Percentiles rank a stretch among this genome's conserved stretches.
These are phyloP conservation scores for Dendrocopos noguchii DNA, from an alignment of 2,113 vertebrate genomes.

Conservation along the genomic window DNA sequence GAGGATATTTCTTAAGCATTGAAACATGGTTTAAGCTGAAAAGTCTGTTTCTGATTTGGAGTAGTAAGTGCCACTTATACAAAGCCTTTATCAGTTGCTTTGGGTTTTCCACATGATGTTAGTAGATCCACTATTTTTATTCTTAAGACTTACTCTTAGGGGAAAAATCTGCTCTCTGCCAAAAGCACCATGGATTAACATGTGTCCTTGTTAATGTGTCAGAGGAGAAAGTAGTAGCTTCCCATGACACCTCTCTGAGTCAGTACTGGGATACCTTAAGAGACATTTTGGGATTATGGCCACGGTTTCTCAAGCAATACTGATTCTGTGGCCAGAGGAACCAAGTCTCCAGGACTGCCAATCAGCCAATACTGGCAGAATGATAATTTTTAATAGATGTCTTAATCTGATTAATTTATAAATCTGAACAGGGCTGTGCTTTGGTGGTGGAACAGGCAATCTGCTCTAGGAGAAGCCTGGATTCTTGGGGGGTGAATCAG, in stretches of 20 bases:
- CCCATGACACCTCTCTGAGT: neutral
- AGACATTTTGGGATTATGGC: neutral
- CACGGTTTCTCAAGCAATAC: neutral
- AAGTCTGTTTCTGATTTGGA: conserved; percentile 15
- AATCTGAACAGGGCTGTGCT: conserved; percentile 8
- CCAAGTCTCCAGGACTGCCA: neutral
- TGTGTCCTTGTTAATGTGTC: neutral
- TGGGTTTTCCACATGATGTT: neutral
- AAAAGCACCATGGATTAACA: neutral
- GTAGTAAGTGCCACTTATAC: neutral
- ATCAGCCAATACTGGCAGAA: neutral
- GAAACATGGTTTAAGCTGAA: neutral
- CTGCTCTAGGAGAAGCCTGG: neutral
- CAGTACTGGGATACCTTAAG: neutral
- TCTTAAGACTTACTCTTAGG: neutral
- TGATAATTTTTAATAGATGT: neutral
- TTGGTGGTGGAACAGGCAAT: conserved; percentile 6
- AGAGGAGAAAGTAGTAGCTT: neutral
- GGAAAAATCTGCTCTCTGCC: neutral
- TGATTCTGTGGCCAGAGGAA: neutral
- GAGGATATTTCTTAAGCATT: neutral
- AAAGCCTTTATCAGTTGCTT: neutral
- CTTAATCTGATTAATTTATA: conserved; percentile 21
- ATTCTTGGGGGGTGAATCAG: conserved; percentile 25
- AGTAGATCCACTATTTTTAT: neutral